Conservation (phyloP, 2,113 vertebrate species). For the Jacana jacana region DNA sequence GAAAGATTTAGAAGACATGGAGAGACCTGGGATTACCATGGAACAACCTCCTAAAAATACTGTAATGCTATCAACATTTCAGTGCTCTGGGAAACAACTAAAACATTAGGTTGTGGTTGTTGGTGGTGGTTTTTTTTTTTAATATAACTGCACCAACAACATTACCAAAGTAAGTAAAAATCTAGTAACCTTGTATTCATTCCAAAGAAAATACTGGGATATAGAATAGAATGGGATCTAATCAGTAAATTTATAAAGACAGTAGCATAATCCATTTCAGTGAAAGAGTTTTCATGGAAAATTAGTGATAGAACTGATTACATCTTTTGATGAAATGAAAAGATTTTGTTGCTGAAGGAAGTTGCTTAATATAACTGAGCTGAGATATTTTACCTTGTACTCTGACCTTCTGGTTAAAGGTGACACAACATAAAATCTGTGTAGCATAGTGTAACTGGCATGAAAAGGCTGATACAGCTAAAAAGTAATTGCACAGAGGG, state of each 20-base stretch:
- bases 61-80: neutral
- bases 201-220: neutral
- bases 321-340: conserved; percentile 12
- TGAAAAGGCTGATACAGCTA: conserved; percentile 55
- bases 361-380: neutral
- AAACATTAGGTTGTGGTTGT: no score
- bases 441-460: neutral
- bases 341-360: conserved; percentile 29
- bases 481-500: conserved; percentile 62
- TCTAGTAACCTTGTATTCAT: neutral
- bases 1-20: neutral
- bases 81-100: neutral
- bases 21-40: neutral
- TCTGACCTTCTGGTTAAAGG: conserved; percentile 55
- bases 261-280: neutral
- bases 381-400: conserved; percentile 19
- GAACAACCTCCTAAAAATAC: neutral
- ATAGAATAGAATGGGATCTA: neutral
- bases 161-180: neutral
- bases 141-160: neutral
- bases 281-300: conserved; percentile 25
- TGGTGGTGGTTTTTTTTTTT: no score
- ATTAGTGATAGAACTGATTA: conserved; percentile 29
- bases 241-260: conserved; percentile 17
- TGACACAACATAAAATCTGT: conserved; percentile 25